Evolutionary conservation across 1,140 invertebrate species (phyloP).

Genomic region (Cydia splendana): DNA sequence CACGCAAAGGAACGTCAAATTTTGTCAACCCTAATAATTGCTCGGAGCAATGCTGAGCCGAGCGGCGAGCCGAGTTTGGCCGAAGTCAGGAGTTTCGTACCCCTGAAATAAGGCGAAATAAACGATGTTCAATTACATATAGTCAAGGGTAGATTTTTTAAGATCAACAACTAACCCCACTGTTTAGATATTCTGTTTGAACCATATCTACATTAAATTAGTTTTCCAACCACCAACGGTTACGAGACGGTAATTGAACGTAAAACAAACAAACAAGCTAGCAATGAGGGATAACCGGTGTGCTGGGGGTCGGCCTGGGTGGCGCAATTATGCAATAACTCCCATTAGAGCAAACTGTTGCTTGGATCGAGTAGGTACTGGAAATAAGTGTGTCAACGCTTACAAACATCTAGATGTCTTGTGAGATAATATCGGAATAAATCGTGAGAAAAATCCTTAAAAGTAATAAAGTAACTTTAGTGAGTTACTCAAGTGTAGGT

Average conservation of each 20-base stretch:
- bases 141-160: not conserved
- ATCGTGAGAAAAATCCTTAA: not conserved
- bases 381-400: not conserved
- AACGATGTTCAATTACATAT: too few species aligned
- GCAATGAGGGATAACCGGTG: conserved; percentile 55
- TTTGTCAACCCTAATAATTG: too few species aligned
- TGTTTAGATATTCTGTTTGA: not conserved
- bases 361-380: conserved; percentile 33
- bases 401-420: not conserved
- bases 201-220: conserved; percentile 45
- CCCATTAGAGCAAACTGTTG: conserved; percentile 65
- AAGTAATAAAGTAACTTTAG: not conserved
- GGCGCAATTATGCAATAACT: conserved; percentile 77
- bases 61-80: too few species aligned
- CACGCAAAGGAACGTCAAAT: too few species aligned
- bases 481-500: not conserved
- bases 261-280: conserved; percentile 65
- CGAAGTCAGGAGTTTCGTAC: too few species aligned
- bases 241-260: conserved; percentile 67
- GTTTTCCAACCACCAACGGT: conserved; percentile 51
- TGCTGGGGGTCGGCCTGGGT: conserved; percentile 63
- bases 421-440: not conserved
- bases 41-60: too few species aligned
- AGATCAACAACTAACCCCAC: not conserved
- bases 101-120: too few species aligned